phyloP scores from a whole-genome alignment of 2,888 invertebrate species.

The Drosophila kambysellisi region DNA sequence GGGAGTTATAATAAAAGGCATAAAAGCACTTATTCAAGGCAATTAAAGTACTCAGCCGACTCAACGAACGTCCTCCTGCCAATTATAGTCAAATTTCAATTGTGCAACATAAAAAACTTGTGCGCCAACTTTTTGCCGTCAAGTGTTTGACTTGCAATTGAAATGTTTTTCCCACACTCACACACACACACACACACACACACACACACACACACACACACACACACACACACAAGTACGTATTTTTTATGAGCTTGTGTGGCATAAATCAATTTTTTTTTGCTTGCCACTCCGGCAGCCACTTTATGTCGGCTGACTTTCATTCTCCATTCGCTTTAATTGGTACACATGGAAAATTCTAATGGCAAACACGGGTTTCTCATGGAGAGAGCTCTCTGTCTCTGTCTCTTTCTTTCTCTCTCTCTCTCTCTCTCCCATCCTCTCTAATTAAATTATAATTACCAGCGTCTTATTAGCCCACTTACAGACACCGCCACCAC shows the following conservation, averaged over 20 bases:
- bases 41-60: constrained; percentile 44
- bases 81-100: constrained; percentile 52
- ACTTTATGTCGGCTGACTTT: constrained; percentile 6
- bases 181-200: background rate
- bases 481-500: constrained; percentile 63
- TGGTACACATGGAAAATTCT: constrained; percentile 63
- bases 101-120: constrained; percentile 38
- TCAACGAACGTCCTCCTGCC: constrained; percentile 5
- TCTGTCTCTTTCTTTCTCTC: background rate
- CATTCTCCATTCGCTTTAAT: constrained; percentile 51
- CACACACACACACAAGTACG: background rate
- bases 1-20: background rate
- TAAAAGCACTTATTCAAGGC: constrained; percentile 6
- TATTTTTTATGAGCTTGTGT: constrained; percentile 15
- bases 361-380: constrained; percentile 62
- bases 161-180: constrained; percentile 32
- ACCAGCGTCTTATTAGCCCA: constrained; percentile 72
- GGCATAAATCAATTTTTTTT: constrained; percentile 71
- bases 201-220: background rate
- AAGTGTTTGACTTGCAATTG: constrained; percentile 74
- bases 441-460: constrained; percentile 80
- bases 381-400: background rate
- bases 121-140: constrained; percentile 45
- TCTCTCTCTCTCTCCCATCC: background rate
- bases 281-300: constrained; percentile 27